phyloP scores from a whole-genome alignment of 2,797 vertebrate species.

The Limosa lapponica region DNA sequence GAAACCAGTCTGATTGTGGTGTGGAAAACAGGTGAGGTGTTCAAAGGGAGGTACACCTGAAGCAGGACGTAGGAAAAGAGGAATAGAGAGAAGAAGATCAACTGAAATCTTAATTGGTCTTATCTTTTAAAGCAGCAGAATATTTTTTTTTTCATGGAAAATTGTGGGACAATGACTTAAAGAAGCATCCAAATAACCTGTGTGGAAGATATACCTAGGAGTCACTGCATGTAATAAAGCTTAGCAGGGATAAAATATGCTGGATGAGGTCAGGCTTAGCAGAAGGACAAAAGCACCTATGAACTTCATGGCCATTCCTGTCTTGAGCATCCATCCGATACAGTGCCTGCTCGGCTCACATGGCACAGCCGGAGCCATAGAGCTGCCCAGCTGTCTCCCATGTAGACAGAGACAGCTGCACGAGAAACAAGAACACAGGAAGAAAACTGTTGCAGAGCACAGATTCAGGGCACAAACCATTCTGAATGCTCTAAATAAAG shows the following conservation, averaged over 20 bases:
- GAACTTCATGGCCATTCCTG: not conserved
- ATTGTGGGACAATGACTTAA: not conserved
- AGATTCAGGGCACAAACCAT: not conserved
- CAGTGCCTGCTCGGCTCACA: fast-evolving
- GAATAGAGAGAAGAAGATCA: not conserved
- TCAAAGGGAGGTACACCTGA: not conserved
- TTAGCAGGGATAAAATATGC: not conserved
- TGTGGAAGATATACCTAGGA: not conserved
- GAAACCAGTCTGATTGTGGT: not conserved
- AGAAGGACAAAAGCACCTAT: not conserved
- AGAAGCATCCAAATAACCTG: not conserved
- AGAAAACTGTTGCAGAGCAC: not conserved
- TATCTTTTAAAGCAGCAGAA: not conserved
- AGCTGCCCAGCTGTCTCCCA: not conserved
- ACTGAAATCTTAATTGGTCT: not conserved
- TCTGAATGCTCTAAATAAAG: not conserved
- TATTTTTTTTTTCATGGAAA: not conserved
- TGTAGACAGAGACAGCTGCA: not conserved
- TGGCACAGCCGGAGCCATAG: not conserved
- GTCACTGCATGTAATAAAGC: not conserved
- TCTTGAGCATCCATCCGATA: not conserved
- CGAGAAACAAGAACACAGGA: not conserved
- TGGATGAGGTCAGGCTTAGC: not conserved
- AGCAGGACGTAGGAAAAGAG: not conserved
- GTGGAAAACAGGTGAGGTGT: not conserved